phyloP scores from a whole-genome alignment of 2,113 vertebrate species.

The Thermophis baileyi region DNA sequence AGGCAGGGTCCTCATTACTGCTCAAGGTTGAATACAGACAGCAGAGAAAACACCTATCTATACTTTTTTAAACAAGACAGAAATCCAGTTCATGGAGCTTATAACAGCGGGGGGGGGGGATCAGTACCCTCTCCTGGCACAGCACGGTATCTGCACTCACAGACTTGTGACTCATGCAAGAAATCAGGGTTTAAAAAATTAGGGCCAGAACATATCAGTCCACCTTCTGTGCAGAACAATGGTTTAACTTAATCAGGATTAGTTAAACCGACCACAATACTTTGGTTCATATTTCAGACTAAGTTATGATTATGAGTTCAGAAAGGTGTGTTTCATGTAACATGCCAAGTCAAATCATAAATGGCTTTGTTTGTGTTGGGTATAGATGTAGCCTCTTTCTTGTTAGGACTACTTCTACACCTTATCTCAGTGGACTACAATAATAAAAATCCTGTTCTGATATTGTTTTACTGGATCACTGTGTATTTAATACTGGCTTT shows the following conservation, averaged over 20 bases:
- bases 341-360: not conserved
- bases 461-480: not conserved
- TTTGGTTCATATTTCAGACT: not conserved
- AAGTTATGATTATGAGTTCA: not conserved
- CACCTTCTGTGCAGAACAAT: not conserved
- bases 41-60: not conserved
- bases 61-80: not conserved
- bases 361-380: not conserved
- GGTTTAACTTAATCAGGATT: not conserved
- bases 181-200: not conserved
- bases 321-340: not conserved
- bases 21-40: not conserved
- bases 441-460: not conserved
- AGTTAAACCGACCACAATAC: not conserved
- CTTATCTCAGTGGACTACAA: not conserved
- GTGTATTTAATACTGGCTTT: not conserved
- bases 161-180: not conserved
- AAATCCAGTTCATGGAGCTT: not conserved
- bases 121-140: not conserved
- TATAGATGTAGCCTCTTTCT: not conserved
- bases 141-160: not conserved
- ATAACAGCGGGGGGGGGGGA: not conserved
- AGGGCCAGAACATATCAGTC: not conserved
- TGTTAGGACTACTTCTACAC: not conserved
- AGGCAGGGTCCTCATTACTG: not conserved